Base-by-base conservation (phyloP, 2,797 vertebrate species). In the Anguilla anguilla region DNA sequence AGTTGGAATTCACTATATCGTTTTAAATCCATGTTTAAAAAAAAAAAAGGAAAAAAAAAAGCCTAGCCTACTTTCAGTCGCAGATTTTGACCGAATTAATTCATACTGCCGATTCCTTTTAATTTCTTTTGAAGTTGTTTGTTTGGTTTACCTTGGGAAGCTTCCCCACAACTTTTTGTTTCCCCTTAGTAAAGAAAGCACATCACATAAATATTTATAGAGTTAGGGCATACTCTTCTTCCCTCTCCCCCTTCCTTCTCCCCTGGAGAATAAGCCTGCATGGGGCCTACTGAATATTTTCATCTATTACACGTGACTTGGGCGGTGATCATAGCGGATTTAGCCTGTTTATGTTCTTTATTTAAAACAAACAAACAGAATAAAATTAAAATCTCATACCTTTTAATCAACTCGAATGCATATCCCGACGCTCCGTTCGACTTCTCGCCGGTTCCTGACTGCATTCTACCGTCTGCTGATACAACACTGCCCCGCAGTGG, bases 111-210 rank as follows among this genome's bases (percentile, higher is more conserved):
- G 94, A 94, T 95, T 85, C 17, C 25, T 69, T 85, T 55, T 93
- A 90, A 93, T 95, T 95, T 93, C 93, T 92, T 96, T 96, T 96
- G 95, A 96, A 95, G 95, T 94, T 94, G 95, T 94, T 95, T 96
- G 95, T 95, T 96, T 95, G 94, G 92, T 94, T 94, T 94, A 96
- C 96, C 95, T 96, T 96, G 94, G 77, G 94, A 95, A 95, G 94
- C 92, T 90, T 84, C 49, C 61, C 22, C 88, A 93, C 93, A 92
- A 94, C 94, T 95, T 95, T 92, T 91, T 93, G 91, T 93, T 94
- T 92, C 92, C 91, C 93, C 95, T 87, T 91, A 94, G 92, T 93
- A 69, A 85, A 53, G 83, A 95, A 85, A 94, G 92, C 92, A 90
- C 92, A 93, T 88, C 91, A 90, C 94, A 96, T 96, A 95, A 95